phyloP scores from a whole-genome alignment of 2,888 invertebrate genomes.

The Polydesmus complanatus region DNA sequence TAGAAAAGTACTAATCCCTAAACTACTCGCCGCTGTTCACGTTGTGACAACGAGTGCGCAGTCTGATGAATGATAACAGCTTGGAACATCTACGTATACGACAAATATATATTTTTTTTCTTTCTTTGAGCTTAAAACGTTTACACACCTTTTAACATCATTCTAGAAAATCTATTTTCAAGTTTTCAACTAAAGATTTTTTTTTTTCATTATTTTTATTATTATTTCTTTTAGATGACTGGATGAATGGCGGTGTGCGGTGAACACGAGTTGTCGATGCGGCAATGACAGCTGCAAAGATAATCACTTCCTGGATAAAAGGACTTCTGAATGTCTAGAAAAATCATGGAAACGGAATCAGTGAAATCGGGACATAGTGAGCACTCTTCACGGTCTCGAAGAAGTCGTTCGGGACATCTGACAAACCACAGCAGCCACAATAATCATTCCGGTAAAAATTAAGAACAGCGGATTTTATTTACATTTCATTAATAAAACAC shows the following conservation, averaged over 20 bases:
- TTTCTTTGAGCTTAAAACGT: neutral
- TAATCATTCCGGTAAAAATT: slow-evolving; percentile 1
- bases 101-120: neutral
- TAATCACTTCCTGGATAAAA: too few species aligned
- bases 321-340: neutral
- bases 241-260: neutral
- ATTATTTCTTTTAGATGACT: too few species aligned
- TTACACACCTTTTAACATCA: too few species aligned
- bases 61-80: too few species aligned
- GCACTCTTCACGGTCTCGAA: slow-evolving; percentile 56
- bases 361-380: slow-evolving; percentile 67
- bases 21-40: neutral
- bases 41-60: neutral
- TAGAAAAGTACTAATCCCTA: neutral
- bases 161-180: too few species aligned
- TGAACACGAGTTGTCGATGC: too few species aligned
- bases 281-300: neutral
- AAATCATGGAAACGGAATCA: slow-evolving; percentile 77
- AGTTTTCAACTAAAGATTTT: too few species aligned
- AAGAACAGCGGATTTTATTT: too few species aligned
- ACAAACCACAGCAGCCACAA: slow-evolving; percentile 4
- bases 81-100: neutral
- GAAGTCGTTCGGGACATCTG: slow-evolving; percentile 25
- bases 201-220: too few species aligned
- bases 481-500: too few species aligned